Evolutionary conservation across 2,113 vertebrate species (phyloP).

Genomic region (Spea multiplicata): DNA sequence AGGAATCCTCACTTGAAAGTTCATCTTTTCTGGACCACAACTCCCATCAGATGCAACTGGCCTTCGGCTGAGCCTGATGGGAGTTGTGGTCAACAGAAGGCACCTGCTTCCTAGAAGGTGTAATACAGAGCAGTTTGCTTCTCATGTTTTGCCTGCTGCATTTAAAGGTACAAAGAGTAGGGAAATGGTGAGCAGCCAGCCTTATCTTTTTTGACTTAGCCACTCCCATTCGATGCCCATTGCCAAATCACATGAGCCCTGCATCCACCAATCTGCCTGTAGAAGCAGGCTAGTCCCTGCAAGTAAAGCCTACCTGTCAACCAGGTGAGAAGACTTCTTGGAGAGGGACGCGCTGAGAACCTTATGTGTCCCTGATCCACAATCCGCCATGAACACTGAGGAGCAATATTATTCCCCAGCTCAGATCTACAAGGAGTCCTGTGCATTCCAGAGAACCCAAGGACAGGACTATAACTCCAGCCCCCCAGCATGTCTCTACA

Average conservation of each 20-base stretch:
- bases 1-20: no score
- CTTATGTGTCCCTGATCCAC: conserved; percentile 44
- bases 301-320: conserved; percentile 65
- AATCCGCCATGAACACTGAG: conserved; percentile 85
- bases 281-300: conserved; percentile 39
- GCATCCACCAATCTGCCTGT: conserved; percentile 62
- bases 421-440: conserved; percentile 90
- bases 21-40: no score
- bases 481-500: conserved; percentile 90
- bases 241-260: conserved; percentile 64
- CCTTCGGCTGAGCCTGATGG: background rate
- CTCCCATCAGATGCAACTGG: no score
- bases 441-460: conserved; percentile 80
- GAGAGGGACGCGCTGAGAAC: background rate
- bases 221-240: conserved; percentile 56
- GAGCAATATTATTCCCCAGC: conserved; percentile 82
- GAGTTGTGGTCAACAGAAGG: background rate
- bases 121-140: no score
- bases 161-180: background rate
- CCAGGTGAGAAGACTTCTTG: conserved; percentile 16
- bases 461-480: conserved; percentile 79
- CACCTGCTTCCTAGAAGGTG: background rate
- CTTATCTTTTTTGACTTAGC: conserved; percentile 50
- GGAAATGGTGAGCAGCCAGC: conserved; percentile 20
- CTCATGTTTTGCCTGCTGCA: no score